Base-by-base conservation (phyloP, 2,797 vertebrate species). In the Taeniopygia guttata region DNA sequence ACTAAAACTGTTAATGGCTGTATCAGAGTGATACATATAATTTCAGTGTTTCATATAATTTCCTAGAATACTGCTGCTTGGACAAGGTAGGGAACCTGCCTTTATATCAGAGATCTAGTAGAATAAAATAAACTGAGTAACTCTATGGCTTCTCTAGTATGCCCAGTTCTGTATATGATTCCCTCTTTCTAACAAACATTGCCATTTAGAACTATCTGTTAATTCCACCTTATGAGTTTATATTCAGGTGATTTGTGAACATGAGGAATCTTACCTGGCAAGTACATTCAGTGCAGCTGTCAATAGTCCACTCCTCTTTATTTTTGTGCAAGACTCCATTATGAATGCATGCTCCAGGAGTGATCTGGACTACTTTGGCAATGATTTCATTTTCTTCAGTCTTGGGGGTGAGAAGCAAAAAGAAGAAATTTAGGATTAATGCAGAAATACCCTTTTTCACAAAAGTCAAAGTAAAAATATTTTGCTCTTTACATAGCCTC, bases 231-330 rank as follows among this genome's bases (percentile, higher is more conserved):
- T 60, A 58, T 13, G 45, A 81, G 21, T 54, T 89, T 67, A 54
- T 67, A 64, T 43, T 56, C 11, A 46, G 62, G 18, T 10, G 17
- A 36, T 46, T 36, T n/a, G 21, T 25, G 43, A 48, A 84, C 19
- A 25, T 22, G 34, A 79, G 34, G 72, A 81, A 66, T 91, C 56
- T 91, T 96, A 99, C 99, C 99, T 99, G 99, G 94, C 99, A 99
- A 94, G 98, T 99, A 95, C 99, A 99, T 96, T 99, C 98, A 0
- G 99, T 99, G 95, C 99, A 99, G 97, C 98, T 98, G 40, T 99
- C 99, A 79, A 99, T 98, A 2, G 99, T 99, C 99, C 99, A 99
- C 68, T 99, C 99, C 2, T 98, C 98, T 21, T 98, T 98, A 89
- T 99, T 98, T 69, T 98, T 98, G 96, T 99, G 98, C 90, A 98